phyloP scores from a whole-genome alignment of 2,797 vertebrate species.

The Zalophus californianus region DNA sequence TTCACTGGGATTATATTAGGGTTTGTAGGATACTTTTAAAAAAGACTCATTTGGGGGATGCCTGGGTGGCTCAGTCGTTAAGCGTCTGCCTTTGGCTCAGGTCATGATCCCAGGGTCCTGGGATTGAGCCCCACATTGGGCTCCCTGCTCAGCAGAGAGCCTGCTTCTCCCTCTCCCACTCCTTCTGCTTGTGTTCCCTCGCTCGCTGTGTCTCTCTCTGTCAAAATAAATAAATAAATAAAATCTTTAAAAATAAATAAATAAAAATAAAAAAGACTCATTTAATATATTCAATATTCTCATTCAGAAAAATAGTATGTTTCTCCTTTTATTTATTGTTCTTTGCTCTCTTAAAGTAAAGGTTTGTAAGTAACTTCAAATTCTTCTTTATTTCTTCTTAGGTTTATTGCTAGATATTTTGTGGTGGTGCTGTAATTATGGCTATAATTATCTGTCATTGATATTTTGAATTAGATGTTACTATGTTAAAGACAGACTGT shows the following conservation, averaged over 20 bases:
- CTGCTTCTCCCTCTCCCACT: too few species aligned
- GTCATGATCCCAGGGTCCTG: too few species aligned
- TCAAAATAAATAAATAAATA: too few species aligned
- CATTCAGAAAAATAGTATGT: neutral
- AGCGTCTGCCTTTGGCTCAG: too few species aligned
- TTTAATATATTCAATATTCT: neutral
- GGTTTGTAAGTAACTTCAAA: neutral
- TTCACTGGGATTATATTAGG: neutral
- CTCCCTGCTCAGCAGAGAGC: too few species aligned
- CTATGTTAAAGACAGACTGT: neutral
- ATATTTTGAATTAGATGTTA: neutral
- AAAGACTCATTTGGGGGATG: neutral
- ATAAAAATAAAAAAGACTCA: neutral
- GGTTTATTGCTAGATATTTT: neutral
- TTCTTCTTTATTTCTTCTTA: neutral
- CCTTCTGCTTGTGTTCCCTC: too few species aligned
- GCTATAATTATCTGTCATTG: neutral
- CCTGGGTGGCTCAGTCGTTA: too few species aligned
- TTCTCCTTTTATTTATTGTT: neutral
- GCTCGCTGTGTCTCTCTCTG: too few species aligned
- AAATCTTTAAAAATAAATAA: too few species aligned
- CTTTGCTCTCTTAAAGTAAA: neutral
- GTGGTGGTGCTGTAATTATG: neutral
- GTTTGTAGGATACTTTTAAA: neutral
- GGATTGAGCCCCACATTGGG: too few species aligned